Conservation (phyloP, 2,797 vertebrate species). For the Anomalospiza imberbis region DNA sequence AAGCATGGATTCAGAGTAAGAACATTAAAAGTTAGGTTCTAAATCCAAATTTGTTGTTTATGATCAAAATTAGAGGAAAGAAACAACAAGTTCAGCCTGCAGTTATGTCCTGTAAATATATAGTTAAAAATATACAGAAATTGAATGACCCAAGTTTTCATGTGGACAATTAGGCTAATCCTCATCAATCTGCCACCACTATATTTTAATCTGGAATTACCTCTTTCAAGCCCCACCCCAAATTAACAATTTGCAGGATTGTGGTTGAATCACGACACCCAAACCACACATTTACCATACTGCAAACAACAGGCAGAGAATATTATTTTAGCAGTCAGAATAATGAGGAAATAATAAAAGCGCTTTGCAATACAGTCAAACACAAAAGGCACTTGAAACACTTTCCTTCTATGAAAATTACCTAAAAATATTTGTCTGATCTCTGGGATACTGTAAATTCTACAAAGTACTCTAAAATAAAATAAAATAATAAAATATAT, state of each 20-base stretch:
- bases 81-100: neutral
- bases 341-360: slow-evolving; percentile 17
- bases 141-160: neutral
- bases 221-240: neutral
- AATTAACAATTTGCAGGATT: neutral
- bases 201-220: neutral
- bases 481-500: neutral
- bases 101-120: neutral
- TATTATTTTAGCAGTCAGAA: slow-evolving; percentile 11
- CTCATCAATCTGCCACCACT: neutral
- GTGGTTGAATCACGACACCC: neutral
- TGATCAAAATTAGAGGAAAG: neutral
- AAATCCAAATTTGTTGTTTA: neutral
- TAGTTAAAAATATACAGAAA: neutral
- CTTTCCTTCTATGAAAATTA: neutral
- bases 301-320: slow-evolving; percentile 36
- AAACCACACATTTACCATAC: neutral
- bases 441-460: neutral
- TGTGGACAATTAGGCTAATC: neutral
- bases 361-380: slow-evolving; percentile 9
- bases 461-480: neutral
- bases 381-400: neutral
- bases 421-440: neutral
- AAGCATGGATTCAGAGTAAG: neutral
- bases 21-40: neutral